phyloP scores from a whole-genome alignment of 2,888 invertebrate species.

The Watsonalla cultraria region DNA sequence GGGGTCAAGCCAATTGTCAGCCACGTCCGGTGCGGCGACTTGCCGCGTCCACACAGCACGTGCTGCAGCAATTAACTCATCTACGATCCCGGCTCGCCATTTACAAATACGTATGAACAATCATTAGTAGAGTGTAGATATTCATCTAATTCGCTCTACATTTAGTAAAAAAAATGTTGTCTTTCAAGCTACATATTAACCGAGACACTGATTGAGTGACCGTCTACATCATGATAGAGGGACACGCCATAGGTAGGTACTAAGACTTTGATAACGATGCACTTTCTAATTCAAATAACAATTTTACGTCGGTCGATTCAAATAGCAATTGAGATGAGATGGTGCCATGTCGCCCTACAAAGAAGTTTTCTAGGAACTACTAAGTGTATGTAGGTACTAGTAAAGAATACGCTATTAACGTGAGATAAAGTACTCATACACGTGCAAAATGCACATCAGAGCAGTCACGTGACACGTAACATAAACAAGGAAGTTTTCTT shows the following conservation, averaged over 20 bases:
- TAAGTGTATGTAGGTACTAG: too few species aligned
- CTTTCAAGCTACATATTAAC: too few species aligned
- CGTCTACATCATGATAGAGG: too few species aligned
- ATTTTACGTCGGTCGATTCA: too few species aligned
- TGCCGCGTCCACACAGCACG: constrained; percentile 49
- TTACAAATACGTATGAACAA: neutral
- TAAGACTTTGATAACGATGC: too few species aligned
- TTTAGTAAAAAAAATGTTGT: too few species aligned
- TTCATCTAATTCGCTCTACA: too few species aligned
- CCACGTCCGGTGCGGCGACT: constrained; percentile 59
- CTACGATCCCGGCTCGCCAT: neutral
- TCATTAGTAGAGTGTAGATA: too few species aligned
- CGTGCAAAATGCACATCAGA: constrained; percentile 14
- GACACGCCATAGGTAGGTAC: too few species aligned
- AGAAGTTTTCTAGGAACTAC: neutral
- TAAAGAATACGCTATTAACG: too few species aligned
- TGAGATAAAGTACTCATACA: constrained; percentile 10
- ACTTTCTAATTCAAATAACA: too few species aligned
- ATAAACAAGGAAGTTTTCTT: constrained; percentile 33
- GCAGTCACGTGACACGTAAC: constrained; percentile 25
- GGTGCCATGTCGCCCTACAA: neutral
- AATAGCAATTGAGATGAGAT: neutral
- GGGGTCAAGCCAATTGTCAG: constrained; percentile 75
- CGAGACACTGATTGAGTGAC: too few species aligned
- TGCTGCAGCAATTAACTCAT: constrained; percentile 40